Percentiles rank a stretch among this genome's conserved stretches.
phyloP scores from a whole-genome alignment of 2,888 invertebrate genomes.

The Pseudococcus viburni region DNA sequence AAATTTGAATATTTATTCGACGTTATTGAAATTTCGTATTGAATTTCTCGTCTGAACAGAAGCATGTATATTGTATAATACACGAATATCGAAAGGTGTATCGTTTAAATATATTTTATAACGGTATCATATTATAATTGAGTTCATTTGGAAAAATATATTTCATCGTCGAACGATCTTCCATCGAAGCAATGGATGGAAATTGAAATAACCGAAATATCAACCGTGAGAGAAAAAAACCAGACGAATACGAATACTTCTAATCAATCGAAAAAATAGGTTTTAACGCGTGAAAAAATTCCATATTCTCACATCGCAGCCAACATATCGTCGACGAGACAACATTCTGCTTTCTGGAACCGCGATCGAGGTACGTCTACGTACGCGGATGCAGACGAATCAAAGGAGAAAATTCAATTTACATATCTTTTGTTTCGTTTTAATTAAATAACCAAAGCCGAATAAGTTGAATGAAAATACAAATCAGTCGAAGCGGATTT shows the following conservation, averaged over 20 bases:
- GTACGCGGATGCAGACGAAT: not conserved
- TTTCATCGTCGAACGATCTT: not conserved
- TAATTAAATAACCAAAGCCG: conserved; percentile 41
- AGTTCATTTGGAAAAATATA: not conserved
- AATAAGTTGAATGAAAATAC: conserved; percentile 24
- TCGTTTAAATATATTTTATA: not conserved
- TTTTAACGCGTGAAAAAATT: conserved; percentile 28
- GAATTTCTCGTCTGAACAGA: not conserved
- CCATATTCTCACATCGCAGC: not conserved
- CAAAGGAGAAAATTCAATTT: conserved; percentile 42
- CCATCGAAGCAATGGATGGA: not conserved
- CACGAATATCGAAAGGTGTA: not conserved
- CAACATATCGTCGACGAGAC: not conserved
- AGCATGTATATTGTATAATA: not conserved
- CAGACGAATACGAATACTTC: not conserved
- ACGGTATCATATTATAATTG: not conserved
- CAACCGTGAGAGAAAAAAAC: not conserved
- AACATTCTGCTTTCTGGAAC: not conserved
- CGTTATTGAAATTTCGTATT: conserved; percentile 13
- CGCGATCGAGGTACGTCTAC: not conserved
- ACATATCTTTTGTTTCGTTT: conserved; percentile 44
- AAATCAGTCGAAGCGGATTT: conserved; percentile 15
- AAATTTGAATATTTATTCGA: conserved; percentile 16
- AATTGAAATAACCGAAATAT: not conserved
- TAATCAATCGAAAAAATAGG: conserved; percentile 11